Base-by-base conservation (phyloP, 1,140 invertebrate species). In the Brachionus sp. region DNA sequence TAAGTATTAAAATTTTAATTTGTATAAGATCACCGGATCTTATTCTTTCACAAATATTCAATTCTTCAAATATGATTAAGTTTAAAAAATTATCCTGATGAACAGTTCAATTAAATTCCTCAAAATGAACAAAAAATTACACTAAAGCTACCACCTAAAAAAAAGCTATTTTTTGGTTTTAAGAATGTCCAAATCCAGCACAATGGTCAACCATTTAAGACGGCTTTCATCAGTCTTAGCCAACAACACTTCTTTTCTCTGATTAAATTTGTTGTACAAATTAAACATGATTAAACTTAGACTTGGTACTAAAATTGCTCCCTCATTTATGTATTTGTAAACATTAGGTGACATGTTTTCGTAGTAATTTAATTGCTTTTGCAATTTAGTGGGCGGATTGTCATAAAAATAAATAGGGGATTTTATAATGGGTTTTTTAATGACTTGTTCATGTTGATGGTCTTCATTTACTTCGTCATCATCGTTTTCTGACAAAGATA, bases 361-460 rank as follows among this genome's bases (percentile, higher is more conserved):
- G 29, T 46, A 75, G n/a, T 75, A 75, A 46, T 75, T 75, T 29
- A 75, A 75, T 6, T 46, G 70, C 16, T 46, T 75, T 33, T 75
- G 39, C 3, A 46, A n/a, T 12, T 25, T 44, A 13, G 7, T n/a
- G 9, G 70, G 70, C 3, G 70, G 5, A 25, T 46, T 7, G 16
- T 75, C 70, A 75, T 75, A 75, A 75, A 75, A 70, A 70, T 70
- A 75, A 75, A 75, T 7, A 19, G 50, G 50, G 16, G 13, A 53
- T 53, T 46, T 10, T 46, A 23, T 46, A 1, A 12, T 23, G 1
- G 70, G 19, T 25, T n/a, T 75, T 75, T 33, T 46, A 12, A n/a
- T 19, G 19, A 13, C 19, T 5, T 23, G 16, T 75, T 44, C 13
- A 7, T 6, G 7, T n/a, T n/a, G n/a, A n/a, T n/a, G n/a, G 3